A percentile compares a stretch with the other conserved stretches of the same genome.
Evolutionary conservation across 1,140 invertebrate species (phyloP).

Genomic region (Cotesia chilonis): DNA sequence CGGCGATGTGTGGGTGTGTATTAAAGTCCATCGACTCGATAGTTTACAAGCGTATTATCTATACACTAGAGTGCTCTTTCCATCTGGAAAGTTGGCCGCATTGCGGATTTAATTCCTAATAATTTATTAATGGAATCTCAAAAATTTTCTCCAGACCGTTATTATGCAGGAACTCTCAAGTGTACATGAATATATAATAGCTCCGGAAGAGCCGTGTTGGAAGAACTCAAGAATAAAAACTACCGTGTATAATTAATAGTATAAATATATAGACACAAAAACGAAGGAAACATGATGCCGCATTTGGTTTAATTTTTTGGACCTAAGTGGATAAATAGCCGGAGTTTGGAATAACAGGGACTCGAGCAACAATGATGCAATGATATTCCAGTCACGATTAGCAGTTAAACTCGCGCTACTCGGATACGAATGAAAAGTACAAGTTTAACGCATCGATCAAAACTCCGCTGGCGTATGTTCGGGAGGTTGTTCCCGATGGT

Average conservation of each 20-base stretch:
- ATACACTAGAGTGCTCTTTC: neutral
- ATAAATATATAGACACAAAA: neutral
- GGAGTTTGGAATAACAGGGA: too few relatives aligned
- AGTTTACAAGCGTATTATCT: neutral
- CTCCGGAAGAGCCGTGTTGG: neutral
- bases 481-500: neutral
- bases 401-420: slow-evolving; percentile 8
- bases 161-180: neutral
- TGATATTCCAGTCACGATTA: slow-evolving; percentile 20
- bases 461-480: neutral
- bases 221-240: too few relatives aligned
- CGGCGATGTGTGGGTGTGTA: neutral
- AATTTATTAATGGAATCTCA: slow-evolving; percentile 20
- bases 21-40: neutral
- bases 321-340: too few relatives aligned
- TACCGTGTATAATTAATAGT: neutral
- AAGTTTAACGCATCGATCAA: slow-evolving; percentile 26
- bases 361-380: neutral
- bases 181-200: neutral
- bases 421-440: slow-evolving; percentile 14
- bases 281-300: too few relatives aligned
- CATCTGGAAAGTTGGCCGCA: slow-evolving; percentile 1
- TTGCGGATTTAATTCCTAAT: slow-evolving; percentile 19
- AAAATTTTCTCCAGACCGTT: neutral
- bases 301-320: too few relatives aligned